phyloP scores from a whole-genome alignment of 2,797 vertebrate genomes.

The Acanthiza pusilla region DNA sequence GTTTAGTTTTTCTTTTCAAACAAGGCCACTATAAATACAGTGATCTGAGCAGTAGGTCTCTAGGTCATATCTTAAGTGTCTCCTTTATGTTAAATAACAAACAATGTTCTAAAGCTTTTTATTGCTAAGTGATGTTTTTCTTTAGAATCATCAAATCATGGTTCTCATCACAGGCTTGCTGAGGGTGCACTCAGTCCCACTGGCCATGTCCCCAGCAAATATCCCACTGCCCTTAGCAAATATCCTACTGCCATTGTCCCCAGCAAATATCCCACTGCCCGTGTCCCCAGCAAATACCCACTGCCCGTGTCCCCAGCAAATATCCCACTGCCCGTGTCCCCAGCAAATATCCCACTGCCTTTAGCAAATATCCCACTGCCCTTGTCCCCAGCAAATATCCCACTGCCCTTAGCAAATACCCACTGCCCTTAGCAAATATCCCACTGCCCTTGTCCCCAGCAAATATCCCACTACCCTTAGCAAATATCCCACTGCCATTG shows the following conservation, averaged over 20 bases:
- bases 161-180: neutral
- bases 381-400: too few species aligned
- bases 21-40: neutral
- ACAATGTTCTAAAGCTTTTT: neutral
- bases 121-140: neutral
- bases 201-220: too few species aligned
- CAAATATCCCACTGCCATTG: too few species aligned
- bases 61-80: neutral
- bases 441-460: too few species aligned
- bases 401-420: too few species aligned
- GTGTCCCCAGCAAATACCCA: neutral
- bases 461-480: too few species aligned
- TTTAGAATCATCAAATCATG: neutral
- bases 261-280: neutral
- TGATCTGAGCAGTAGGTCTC: neutral
- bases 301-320: neutral
- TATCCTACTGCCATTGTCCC: too few species aligned
- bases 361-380: too few species aligned
- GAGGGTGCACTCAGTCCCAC: neutral
- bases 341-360: too few species aligned
- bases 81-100: neutral
- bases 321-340: neutral
- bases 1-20: neutral
- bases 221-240: too few species aligned
- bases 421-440: too few species aligned